phyloP scores from a whole-genome alignment of 1,140 invertebrate species.

The Laupala kohalensis region DNA sequence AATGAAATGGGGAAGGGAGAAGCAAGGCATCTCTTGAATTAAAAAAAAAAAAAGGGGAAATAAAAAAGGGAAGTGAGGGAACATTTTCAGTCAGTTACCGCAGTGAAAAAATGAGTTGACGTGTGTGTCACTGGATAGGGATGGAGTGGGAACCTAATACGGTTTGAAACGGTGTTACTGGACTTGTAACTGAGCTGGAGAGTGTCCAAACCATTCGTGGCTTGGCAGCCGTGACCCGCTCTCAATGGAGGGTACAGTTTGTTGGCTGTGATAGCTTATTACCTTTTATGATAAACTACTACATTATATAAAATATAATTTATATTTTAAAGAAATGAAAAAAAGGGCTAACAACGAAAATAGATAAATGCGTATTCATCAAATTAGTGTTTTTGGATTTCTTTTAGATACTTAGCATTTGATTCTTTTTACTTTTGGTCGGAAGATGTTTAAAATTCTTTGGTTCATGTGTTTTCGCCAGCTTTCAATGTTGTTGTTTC shows the following conservation, averaged over 20 bases:
- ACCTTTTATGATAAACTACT: background rate
- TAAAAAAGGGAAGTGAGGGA: background rate
- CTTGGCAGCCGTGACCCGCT: background rate
- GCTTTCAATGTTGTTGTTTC: too few relatives aligned
- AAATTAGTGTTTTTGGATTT: too few relatives aligned
- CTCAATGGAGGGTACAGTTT: background rate
- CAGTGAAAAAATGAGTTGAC: background rate
- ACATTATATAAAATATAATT: too few relatives aligned
- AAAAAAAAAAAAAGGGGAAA: background rate
- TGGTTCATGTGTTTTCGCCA: too few relatives aligned
- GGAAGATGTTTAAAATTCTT: too few relatives aligned
- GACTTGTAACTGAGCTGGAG: background rate
- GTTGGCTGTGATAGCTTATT: background rate
- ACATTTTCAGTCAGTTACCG: background rate
- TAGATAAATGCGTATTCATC: background rate
- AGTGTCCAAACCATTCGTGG: background rate
- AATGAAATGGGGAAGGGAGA: background rate
- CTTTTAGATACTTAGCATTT: too few relatives aligned
- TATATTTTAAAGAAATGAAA: too few relatives aligned
- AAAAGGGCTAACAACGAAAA: background rate
- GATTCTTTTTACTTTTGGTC: too few relatives aligned
- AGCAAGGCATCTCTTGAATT: background rate
- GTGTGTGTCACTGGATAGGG: background rate
- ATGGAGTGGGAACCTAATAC: too few relatives aligned
- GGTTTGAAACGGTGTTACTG: background rate